Conservation (phyloP, 2,113 vertebrate species). For the Channa argus region DNA sequence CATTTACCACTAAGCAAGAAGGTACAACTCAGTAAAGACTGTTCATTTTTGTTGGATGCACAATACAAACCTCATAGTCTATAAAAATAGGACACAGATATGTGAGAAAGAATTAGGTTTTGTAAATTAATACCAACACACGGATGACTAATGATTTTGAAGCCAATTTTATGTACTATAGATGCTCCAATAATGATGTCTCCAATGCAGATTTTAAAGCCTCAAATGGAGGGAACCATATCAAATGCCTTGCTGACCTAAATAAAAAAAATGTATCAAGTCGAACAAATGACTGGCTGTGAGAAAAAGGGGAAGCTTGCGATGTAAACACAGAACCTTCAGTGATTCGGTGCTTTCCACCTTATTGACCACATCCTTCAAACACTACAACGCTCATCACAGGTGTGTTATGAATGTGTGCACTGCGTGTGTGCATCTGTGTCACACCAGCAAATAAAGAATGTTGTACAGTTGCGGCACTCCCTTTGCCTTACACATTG, state of each 20-base stretch:
- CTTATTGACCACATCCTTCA: slow-evolving; percentile 80
- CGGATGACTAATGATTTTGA: neutral
- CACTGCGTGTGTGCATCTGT: slow-evolving; percentile 25
- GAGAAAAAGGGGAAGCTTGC: slow-evolving; percentile 59
- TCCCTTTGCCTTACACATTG: slow-evolving; percentile 62
- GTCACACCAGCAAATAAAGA: slow-evolving; percentile 52
- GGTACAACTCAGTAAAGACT: too few relatives aligned
- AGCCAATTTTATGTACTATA: neutral
- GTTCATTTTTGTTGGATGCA: too few relatives aligned
- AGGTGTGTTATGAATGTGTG: slow-evolving; percentile 28
- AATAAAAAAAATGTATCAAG: slow-evolving; percentile 7
- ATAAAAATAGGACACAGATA: too few relatives aligned
- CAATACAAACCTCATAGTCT: too few relatives aligned
- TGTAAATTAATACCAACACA: too few relatives aligned
- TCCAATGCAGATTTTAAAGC: slow-evolving; percentile 23
- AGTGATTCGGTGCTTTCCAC: slow-evolving; percentile 49
- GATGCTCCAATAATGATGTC: neutral
- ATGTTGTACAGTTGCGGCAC: slow-evolving; percentile 71
- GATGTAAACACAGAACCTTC: slow-evolving; percentile 83
- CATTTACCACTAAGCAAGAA: too few relatives aligned
- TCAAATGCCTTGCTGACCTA: slow-evolving; percentile 73
- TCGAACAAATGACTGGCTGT: slow-evolving; percentile 42
- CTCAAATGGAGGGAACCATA: slow-evolving; percentile 54
- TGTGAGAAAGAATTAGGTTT: too few relatives aligned
- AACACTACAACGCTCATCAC: slow-evolving; percentile 72